Evolutionary conservation across 2,797 vertebrate genomes (phyloP), one percentile per base, ranked within the genome.

Genomic region (Phaenicophaeus curvirostris): DNA sequence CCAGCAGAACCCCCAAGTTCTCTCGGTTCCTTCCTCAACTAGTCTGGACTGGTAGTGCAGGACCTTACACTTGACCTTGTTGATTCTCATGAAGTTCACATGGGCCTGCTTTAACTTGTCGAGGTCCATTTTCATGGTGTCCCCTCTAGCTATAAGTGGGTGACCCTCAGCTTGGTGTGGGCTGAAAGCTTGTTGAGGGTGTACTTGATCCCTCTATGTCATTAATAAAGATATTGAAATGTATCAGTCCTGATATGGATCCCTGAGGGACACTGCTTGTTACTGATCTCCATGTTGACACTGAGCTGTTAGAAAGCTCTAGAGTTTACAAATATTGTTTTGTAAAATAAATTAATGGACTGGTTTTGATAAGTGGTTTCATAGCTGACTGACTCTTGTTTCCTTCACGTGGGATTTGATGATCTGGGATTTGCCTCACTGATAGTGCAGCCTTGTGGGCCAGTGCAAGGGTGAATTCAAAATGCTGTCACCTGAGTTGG

Each of bases 151-250:
- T 58, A 6, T 65, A 44, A 58, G 9, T 24, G 9, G 35, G 27
- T 18, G 39, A 25, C 2, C 4, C 18, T 59, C 19, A 23, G 44
- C 57, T 65, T 46, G 24, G 25, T 57, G 24, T 53, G 11, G 31
- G 46, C 33, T 76, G 31, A 28, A 46, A 37, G 33, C 25, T 31
- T 75, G 17, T 37, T 10, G 25, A 69, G 57, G 30, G 21, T 39
- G n/a, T 37, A 4, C 51, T 33, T 0, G 0, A 31, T 35, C 25
- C 20, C 15, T 8, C 41, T 18, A 3, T 16, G 5, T 65, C 10
- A 12, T 63, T 33, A 80, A 35, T 53, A 24, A 53, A 58, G 25
- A 5, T 31, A 65, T 4, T 41, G 25, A 82, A 48, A 4, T 20
- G 21, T 71, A 31, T 30, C 1, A 1, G n/a, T 53, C 51, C 46